A percentile compares a stretch with the other conserved stretches of the same genome.
Evolutionary conservation across 2,113 vertebrate genomes (phyloP).

Genomic region (Boulengeromyrus knoepffleri): DNA sequence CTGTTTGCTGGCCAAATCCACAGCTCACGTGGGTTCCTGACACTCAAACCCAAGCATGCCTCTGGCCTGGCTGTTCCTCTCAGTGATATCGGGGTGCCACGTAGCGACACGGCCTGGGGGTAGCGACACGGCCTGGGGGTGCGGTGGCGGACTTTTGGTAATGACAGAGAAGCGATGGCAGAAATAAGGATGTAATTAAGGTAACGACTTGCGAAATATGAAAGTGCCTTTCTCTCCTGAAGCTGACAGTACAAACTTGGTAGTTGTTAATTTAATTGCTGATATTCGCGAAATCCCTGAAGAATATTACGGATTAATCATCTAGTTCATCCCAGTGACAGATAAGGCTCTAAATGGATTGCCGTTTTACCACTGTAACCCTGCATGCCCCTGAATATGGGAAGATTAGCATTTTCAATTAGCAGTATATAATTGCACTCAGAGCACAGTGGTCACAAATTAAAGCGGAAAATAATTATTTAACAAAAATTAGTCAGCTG

Average conservation of each 20-base stretch:
- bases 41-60: background rate
- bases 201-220: slow-evolving; percentile 79
- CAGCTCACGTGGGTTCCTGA: background rate
- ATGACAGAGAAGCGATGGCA: background rate
- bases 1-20: background rate
- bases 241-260: slow-evolving; percentile 74
- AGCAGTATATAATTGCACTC: background rate
- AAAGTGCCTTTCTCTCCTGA: slow-evolving; percentile 74
- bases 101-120: background rate
- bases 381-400: slow-evolving; percentile 71
- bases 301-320: slow-evolving; percentile 85
- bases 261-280: slow-evolving; percentile 85
- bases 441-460: background rate
- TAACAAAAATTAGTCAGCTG: background rate
- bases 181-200: slow-evolving; percentile 78
- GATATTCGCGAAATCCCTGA: slow-evolving; percentile 67
- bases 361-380: slow-evolving; percentile 76
- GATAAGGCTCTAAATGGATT: slow-evolving; percentile 77
- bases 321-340: slow-evolving; percentile 71
- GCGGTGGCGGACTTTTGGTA: background rate
- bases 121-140: background rate
- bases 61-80: background rate
- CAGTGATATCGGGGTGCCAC: background rate
- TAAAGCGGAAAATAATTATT: background rate
- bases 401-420: slow-evolving; percentile 73